These are phyloP conservation scores for Psittacara wagleri DNA, from an alignment of 2,113 vertebrate species.

Conservation along the genomic window DNA sequence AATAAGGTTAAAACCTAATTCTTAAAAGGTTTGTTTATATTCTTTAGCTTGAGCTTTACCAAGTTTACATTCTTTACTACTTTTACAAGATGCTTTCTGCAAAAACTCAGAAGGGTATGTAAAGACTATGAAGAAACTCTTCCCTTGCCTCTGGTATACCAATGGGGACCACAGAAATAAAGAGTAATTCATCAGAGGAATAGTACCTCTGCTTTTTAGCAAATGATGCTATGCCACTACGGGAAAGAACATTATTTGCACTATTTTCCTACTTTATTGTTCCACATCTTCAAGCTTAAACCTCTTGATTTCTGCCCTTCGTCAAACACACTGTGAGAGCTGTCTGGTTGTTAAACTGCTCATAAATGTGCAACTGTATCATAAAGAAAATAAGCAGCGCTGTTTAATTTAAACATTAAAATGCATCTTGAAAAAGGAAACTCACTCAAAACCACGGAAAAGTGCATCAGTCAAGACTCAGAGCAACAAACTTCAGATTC, in stretches of 20 bases:
- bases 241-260: not conserved
- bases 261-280: not conserved
- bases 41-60: not conserved
- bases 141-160: not conserved
- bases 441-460: not conserved
- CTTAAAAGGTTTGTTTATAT: not conserved
- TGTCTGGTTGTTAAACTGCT: not conserved
- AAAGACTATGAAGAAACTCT: not conserved
- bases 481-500: not conserved
- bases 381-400: not conserved
- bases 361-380: fast-evolving
- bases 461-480: not conserved
- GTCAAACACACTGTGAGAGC: not conserved
- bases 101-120: not conserved
- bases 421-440: not conserved
- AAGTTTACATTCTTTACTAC: not conserved
- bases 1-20: not conserved
- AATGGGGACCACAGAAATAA: not conserved
- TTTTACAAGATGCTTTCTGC: not conserved
- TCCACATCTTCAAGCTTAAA: not conserved
- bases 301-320: not conserved
- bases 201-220: not conserved
- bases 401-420: not conserved
- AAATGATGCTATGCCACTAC: not conserved
- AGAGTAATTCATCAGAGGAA: not conserved